A percentile compares a stretch with the other conserved stretches of the same genome.
phyloP scores from a whole-genome alignment of 2,113 vertebrate species.

The Misgurnus mizolepis region DNA sequence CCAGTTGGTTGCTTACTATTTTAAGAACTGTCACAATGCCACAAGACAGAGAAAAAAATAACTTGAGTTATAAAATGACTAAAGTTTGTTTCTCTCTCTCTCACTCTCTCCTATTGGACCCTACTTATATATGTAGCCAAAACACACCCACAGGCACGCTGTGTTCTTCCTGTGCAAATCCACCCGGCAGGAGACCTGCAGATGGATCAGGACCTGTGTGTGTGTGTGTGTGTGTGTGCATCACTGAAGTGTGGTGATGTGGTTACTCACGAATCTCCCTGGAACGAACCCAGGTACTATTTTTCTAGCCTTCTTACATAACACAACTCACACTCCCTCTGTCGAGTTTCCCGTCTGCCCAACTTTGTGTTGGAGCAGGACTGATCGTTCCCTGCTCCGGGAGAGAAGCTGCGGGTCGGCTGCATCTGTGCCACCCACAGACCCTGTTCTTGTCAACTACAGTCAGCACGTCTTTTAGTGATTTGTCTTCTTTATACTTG shows the following conservation, averaged over 20 bases:
- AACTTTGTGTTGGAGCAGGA: constrained; percentile 25
- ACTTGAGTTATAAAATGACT: not conserved
- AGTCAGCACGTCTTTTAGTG: not conserved
- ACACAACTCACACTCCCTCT: constrained; percentile 61
- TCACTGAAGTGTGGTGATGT: constrained; percentile 52
- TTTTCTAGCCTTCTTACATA: constrained; percentile 78
- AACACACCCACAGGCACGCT: constrained; percentile 32
- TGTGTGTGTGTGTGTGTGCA: constrained; percentile 45
- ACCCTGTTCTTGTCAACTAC: constrained; percentile 34
- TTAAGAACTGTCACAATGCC: too few relatives aligned
- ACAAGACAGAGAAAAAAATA: too few relatives aligned
- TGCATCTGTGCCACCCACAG: constrained; percentile 56
- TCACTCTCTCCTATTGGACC: not conserved
- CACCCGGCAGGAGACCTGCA: constrained; percentile 65
- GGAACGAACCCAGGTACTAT: constrained; percentile 73
- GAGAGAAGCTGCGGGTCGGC: constrained; percentile 38
- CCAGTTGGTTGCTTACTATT: too few relatives aligned
- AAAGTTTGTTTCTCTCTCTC: not conserved
- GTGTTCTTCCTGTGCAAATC: constrained; percentile 70
- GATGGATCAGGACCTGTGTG: constrained; percentile 37
- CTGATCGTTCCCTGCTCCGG: constrained; percentile 37
- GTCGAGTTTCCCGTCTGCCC: constrained; percentile 36
- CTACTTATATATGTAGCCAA: constrained; percentile 32
- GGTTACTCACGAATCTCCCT: constrained; percentile 73
- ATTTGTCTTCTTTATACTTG: too few relatives aligned